phyloP scores from a whole-genome alignment of 92 coral and sea anemone genomes.

The Scolanthus callimorphus region DNA sequence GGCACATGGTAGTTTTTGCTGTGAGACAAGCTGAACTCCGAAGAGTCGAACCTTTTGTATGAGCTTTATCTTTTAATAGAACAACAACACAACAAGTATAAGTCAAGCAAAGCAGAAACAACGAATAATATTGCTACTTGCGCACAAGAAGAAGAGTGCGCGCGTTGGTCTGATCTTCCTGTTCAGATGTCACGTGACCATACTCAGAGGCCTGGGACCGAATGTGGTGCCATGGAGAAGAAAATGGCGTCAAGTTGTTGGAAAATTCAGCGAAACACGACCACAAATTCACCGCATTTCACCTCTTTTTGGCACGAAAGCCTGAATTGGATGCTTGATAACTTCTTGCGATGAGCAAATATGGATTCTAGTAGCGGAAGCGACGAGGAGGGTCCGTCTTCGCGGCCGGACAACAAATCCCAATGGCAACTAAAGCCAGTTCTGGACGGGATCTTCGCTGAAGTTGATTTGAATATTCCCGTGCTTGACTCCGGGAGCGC shows the following conservation, averaged over 20 bases:
- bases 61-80: too few species aligned
- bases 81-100: too few species aligned
- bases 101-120: too few species aligned
- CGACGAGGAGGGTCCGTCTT: slow-evolving; percentile 34
- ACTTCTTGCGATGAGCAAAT: background rate
- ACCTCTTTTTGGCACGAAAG: background rate
- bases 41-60: too few species aligned
- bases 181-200: too few species aligned
- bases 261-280: background rate
- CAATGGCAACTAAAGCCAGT: slow-evolving; percentile 58
- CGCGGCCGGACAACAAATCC: slow-evolving; percentile 7
- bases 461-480: slow-evolving; percentile 91
- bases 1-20: too few species aligned
- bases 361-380: slow-evolving; percentile 48
- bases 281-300: background rate
- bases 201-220: slow-evolving; percentile 35
- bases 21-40: too few species aligned
- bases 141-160: too few species aligned
- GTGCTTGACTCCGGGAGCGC: slow-evolving; percentile 70
- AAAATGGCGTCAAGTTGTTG: slow-evolving; percentile 59
- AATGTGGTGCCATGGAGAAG: slow-evolving; percentile 49
- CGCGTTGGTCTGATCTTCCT: too few species aligned
- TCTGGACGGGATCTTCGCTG: slow-evolving; percentile 86
- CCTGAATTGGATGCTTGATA: background rate
- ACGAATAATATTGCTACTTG: too few species aligned